These are phyloP conservation scores for Mermis nigrescens DNA, from an alignment of 2,888 invertebrate species.

Conservation along the genomic window DNA sequence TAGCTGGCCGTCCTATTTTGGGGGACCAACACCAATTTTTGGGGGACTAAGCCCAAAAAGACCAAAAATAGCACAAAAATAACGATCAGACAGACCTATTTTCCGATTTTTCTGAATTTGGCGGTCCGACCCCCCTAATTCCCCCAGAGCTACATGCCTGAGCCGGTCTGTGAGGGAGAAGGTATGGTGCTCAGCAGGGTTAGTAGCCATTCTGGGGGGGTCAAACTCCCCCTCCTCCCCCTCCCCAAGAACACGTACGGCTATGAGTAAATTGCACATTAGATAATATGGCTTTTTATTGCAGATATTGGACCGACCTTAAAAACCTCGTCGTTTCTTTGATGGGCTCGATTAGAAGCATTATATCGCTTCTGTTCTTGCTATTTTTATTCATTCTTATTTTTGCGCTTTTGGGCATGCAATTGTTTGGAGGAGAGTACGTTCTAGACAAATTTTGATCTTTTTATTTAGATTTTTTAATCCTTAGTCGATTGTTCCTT, in stretches of 20 bases:
- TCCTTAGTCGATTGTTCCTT: neutral
- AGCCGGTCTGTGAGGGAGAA: no score
- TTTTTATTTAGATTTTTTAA: neutral
- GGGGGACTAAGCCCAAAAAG: no score
- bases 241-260: neutral
- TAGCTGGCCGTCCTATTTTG: no score
- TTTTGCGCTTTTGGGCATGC: conserved; percentile 96
- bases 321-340: conserved; percentile 93
- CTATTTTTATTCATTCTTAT: conserved; percentile 98
- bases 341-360: conserved; percentile 95
- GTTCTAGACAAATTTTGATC: conserved; percentile 18
- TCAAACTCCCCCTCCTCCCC: no score
- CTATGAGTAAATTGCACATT: neutral
- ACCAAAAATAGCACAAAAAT: no score
- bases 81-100: no score
- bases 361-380: conserved; percentile 92
- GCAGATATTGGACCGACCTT: conserved; percentile 90
- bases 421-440: conserved; percentile 83
- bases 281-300: conserved; percentile 7
- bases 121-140: no score
- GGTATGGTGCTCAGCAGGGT: no score
- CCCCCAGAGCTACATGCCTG: no score
- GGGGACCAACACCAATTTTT: no score
- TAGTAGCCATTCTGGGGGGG: no score
- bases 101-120: no score